Evolutionary conservation across 92 coral and sea anemone genomes (phyloP), one percentile per base, ranked within the genome.

Genomic region (Nematostella vectensis): DNA sequence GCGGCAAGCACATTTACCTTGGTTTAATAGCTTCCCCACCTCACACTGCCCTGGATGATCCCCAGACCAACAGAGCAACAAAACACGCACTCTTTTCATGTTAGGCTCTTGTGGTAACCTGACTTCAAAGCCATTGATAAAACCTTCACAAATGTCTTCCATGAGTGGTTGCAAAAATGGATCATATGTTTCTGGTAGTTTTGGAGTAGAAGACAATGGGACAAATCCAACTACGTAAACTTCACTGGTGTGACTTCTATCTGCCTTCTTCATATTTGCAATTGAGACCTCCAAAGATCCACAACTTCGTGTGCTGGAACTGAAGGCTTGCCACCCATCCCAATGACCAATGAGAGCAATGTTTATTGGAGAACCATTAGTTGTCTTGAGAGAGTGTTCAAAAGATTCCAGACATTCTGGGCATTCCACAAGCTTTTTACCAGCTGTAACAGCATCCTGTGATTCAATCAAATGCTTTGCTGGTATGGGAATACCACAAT

Each of bases 241-340:
- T 64, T 80, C 88, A 11, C 74, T 76, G 3, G 69, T 67, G 42
- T 69, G 75, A 29, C 70, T 79, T 56, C 83, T 79, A 0, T 79
- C 62, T 42, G 1, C 22, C 70, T 80, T 79, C 42, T 4, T 33
- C 76, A 85, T 40, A 39, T 70, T 80, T 31, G 74, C 94, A 65
- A 75, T 28, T 1, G 57, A 33, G 25, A 85, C 83, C 61, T 85
- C 83, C n/a, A 75, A 11, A 8, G 83, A 79, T 0, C 83, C 87
- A 16, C 55, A 85, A 13, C 87, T 71, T 48, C 83, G 69, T 27
- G 50, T 68, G 29, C 83, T 79, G 37, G 83, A 48, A 10, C 74
- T 78, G 70, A 79, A 79, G 38, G 95, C 77, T 55, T 80, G 83
- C 84, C 83, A 85, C 13, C 84, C 88, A 67, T 80, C 95, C 47